Evolutionary conservation across 1,140 invertebrate genomes (phyloP).

Genomic region (Arion vulgaris): DNA sequence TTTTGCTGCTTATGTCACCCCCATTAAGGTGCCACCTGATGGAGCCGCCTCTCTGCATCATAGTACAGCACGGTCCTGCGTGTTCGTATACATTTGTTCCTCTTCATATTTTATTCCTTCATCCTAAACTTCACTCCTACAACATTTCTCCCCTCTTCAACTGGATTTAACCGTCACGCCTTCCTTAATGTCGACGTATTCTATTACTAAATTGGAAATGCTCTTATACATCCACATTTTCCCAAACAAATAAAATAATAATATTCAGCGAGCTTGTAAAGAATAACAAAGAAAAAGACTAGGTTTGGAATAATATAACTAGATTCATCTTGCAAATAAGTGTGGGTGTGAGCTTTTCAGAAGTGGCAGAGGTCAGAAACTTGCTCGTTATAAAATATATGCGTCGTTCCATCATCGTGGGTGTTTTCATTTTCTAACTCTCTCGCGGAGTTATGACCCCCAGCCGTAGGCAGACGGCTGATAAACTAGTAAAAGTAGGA

Average conservation of each 20-base stretch:
- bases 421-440: neutral
- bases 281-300: neutral
- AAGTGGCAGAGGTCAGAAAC: neutral
- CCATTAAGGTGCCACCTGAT: too few species aligned
- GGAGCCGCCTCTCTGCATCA: too few species aligned
- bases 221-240: neutral
- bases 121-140: too few species aligned
- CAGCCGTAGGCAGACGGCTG: neutral
- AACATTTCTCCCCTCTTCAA: neutral
- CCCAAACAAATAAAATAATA: neutral
- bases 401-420: neutral
- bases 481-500: neutral
- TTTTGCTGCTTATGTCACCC: too few species aligned
- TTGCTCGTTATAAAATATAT: neutral
- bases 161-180: neutral
- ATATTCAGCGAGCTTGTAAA: neutral
- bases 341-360: neutral
- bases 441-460: neutral
- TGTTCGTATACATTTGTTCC: too few species aligned
- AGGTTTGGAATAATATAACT: neutral
- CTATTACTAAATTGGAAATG: neutral
- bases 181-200: neutral
- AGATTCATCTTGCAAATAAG: slow-evolving; percentile 10
- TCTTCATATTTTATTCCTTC: too few species aligned
- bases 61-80: too few species aligned